Evolutionary conservation across 1,140 invertebrate genomes (phyloP), one percentile per base, ranked within the genome.

Genomic region (Contarinia nasturtii): DNA sequence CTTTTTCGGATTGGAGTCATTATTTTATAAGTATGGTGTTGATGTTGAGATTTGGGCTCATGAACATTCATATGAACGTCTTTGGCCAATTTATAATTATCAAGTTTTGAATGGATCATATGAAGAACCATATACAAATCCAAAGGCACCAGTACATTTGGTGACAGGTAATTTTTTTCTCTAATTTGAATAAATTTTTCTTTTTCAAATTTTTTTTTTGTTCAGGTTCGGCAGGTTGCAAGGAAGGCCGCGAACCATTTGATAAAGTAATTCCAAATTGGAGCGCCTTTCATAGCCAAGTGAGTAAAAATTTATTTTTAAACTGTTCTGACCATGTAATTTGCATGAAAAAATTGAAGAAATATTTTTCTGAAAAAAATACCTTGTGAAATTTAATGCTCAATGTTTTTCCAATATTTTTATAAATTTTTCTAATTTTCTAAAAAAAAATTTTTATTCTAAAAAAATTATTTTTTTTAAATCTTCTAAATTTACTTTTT

Each of bases 1-100:
- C 48, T 69, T 75, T 60, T 83, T 80, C 54, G 75, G 75, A 2
- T 59, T 98, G 45, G 94, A 97, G 68, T 71, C 86, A 38, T 58
- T 97, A 12, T 84, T 97, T 53, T 80, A 80, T 54, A 72, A 88
- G 48, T 79, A 86, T 60, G 87, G 86, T 33, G 94, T 98, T 20
- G 94, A 98, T 69, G 63, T 97, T 43, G 79, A 81, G 60, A 73
- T 97, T 12, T 95, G 90, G 86, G 92, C 88, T 1, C 93, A 98
- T 65, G 89, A 97, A 62, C 93, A 98, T 67, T 84, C 85, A 2
- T 97, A 97, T 61, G 91, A 98, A 69, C 67, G 94, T 33, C 66
- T 94, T 21, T 97, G 81, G 79, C 93, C 94, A 3, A 75, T 96
- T 41, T 98, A 92, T 63, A 77, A 98, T 59, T 75, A 78, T 49